Evolutionary conservation across 2,888 invertebrate genomes (phyloP).

Genomic region (Acanthosepion pharaonis): DNA sequence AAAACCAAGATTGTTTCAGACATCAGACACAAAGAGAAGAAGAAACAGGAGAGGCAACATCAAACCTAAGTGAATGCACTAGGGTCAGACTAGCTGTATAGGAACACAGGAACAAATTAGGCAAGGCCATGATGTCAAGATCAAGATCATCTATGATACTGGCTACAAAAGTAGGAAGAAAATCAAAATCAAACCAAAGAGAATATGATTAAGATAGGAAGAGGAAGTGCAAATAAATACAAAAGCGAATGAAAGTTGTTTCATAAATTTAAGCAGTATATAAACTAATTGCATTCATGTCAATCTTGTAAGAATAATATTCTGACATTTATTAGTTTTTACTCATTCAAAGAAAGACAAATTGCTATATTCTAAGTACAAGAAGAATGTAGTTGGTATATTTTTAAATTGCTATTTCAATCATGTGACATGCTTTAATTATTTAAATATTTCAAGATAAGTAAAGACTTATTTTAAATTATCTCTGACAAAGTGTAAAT

Average conservation of each 20-base stretch:
- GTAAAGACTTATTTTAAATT: neutral
- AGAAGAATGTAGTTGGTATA: neutral
- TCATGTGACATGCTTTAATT: neutral
- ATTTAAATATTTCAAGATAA: neutral
- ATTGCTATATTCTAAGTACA: neutral
- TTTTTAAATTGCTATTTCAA: neutral
- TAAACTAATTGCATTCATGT: neutral
- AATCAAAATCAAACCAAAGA: neutral
- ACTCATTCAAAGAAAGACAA: neutral
- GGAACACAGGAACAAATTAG: constrained; percentile 9
- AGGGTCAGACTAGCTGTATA: neutral
- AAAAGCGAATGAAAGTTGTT: neutral
- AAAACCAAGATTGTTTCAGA: constrained; percentile 4
- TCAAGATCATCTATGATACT: neutral
- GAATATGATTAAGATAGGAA: neutral
- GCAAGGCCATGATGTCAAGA: neutral
- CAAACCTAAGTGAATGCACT: neutral
- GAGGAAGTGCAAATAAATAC: neutral
- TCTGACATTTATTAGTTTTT: neutral
- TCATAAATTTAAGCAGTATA: neutral
- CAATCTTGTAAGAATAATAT: neutral
- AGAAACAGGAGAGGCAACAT: constrained; percentile 33
- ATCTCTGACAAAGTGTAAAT: too few species aligned
- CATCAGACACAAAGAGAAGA: neutral
- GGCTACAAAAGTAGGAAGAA: neutral